Base-by-base conservation (phyloP, 2,797 vertebrate species). In the Melanotaenia pygmaea region DNA sequence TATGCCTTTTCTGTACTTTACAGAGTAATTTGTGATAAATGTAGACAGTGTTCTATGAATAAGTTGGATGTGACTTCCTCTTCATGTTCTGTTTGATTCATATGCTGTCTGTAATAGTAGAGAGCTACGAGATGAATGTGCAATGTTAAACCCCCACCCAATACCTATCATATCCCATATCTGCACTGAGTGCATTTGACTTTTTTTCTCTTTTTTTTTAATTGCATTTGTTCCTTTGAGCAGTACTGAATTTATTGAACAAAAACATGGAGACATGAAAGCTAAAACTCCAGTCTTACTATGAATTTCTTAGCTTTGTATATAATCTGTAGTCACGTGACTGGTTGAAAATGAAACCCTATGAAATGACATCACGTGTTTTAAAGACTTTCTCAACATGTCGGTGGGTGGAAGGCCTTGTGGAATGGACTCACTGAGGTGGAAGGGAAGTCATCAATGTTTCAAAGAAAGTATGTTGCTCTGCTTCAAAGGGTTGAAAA, bases 361-460 rank as follows among this genome's bases (percentile, higher is more conserved):
- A 47, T 62, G 35, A 56, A 59, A 34, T 24, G 5, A 13, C 35
- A 34, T 32, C 5, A 62, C 38, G 4, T 24, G 0, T 16, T 32
- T 59, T 53, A 11, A 4, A 37, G 28, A 51, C 38, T 63, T 64
- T 30, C 60, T 62, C 47, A 71, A 54, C 65, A 32, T 80, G 74
- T 71, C 22, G 26, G 26, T 26, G 26, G 68, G 64, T 74, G 38
- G 24, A 53, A 66, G 69, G 57, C 65, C 80, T n/a, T 57, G n/a
- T 60, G 59, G 22, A 64, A 34, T 1, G 0, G 34, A 79, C 22
- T 59, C 80, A 74, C 13, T 63, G 88, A 81, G 73, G 76, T 85
- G 89, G 90, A 92, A 90, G 75, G 38, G 38, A 85, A 86, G 73
- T 81, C 91, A 92, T 93, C 74, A 91, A 92, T 92, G 87, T 91